Percentiles rank a stretch among this genome's conserved stretches.
These are phyloP conservation scores for Caenorhabditis drosophilae DNA, from an alignment of 2,888 invertebrate species.

Conservation along the genomic window DNA sequence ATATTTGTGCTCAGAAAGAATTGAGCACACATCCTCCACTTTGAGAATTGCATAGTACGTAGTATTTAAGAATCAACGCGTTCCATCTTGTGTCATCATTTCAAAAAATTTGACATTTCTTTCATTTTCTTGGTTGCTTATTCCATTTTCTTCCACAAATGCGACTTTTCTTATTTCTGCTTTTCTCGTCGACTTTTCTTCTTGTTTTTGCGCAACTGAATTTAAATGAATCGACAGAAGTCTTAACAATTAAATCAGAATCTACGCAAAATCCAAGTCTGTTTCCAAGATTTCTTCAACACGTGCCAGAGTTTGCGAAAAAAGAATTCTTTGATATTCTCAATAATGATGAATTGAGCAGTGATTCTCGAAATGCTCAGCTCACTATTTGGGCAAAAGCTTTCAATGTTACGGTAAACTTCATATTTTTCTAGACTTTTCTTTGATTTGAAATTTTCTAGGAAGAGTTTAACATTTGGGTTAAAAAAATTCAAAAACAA, in stretches of 20 bases:
- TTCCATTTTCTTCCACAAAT: too few relatives aligned
- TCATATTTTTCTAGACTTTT: background rate
- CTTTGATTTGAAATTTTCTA: background rate
- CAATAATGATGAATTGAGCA: constrained; percentile 20
- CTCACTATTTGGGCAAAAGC: constrained; percentile 28
- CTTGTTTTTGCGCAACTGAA: background rate
- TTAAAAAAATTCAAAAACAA: constrained; percentile 22
- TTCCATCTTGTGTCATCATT: too few relatives aligned
- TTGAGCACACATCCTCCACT: too few relatives aligned
- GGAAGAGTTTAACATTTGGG: constrained; percentile 28
- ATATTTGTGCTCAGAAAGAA: too few relatives aligned
- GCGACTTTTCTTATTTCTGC: too few relatives aligned
- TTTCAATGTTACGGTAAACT: constrained; percentile 28
- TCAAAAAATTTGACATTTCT: too few relatives aligned
- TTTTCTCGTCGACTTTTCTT: background rate
- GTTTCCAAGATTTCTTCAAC: constrained; percentile 18
- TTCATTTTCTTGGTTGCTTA: too few relatives aligned
- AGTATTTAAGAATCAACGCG: too few relatives aligned
- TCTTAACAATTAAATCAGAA: background rate
- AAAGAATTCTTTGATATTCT: constrained; percentile 33
- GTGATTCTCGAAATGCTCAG: constrained; percentile 18
- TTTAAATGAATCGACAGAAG: background rate
- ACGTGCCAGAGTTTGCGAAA: constrained; percentile 22
- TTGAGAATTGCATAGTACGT: too few relatives aligned
- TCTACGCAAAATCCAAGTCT: background rate